Evolutionary conservation across 2,113 vertebrate species (phyloP).

Genomic region (Perognathus longimembris): DNA sequence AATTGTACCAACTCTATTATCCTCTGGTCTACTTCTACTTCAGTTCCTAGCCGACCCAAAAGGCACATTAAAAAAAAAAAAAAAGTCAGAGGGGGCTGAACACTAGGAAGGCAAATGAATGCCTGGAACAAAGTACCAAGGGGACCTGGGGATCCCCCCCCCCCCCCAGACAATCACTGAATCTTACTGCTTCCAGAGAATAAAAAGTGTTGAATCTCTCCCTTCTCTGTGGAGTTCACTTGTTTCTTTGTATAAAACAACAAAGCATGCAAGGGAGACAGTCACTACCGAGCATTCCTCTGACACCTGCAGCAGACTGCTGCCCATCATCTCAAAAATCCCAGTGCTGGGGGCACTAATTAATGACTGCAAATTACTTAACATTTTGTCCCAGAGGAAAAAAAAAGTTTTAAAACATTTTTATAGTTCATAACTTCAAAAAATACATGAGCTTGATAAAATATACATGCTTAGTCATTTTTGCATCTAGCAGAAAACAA

Average conservation of each 20-base stretch:
- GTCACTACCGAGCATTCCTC: background rate
- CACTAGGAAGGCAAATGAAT: slow-evolving; percentile 71
- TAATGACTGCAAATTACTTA: slow-evolving; percentile 54
- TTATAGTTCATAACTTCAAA: slow-evolving; percentile 86
- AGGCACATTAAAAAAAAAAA: slow-evolving; percentile 76
- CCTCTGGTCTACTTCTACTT: slow-evolving; percentile 35
- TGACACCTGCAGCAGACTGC: background rate
- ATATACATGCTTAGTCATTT: slow-evolving; percentile 88
- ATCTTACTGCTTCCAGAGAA: slow-evolving; percentile 52
- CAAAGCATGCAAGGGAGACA: background rate
- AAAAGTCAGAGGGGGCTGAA: slow-evolving; percentile 65
- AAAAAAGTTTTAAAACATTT: slow-evolving; percentile 80
- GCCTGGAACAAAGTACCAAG: slow-evolving; percentile 49
- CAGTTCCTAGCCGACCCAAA: slow-evolving; percentile 74
- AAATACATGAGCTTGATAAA: slow-evolving; percentile 90
- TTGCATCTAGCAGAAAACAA: slow-evolving; percentile 84
- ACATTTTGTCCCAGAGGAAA: slow-evolving; percentile 65
- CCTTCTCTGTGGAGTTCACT: background rate
- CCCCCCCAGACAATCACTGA: background rate
- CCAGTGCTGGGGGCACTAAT: background rate
- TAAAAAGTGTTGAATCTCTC: background rate
- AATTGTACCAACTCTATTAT: slow-evolving; percentile 15
- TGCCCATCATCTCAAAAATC: slow-evolving; percentile 62
- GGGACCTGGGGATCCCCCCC: background rate
- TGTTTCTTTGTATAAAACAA: slow-evolving; percentile 57